Conservation (phyloP, 2,888 invertebrate species). For the Philonicus albiceps region DNA sequence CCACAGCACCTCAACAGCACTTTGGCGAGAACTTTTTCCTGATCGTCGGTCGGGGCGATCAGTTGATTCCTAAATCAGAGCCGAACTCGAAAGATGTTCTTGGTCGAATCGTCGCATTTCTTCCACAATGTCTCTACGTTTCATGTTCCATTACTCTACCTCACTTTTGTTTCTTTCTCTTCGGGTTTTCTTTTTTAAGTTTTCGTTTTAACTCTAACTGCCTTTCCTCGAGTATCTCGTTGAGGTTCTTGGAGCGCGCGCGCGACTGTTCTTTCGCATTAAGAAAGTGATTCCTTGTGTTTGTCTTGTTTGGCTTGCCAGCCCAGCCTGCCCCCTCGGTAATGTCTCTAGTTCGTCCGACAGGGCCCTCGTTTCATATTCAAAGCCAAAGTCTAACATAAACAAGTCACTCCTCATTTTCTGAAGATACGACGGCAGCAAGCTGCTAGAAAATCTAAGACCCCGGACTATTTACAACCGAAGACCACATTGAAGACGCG, state of each 20-base stretch:
- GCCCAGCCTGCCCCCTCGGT: neutral
- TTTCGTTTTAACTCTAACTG: slow-evolving; percentile 29
- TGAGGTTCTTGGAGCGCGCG: slow-evolving; percentile 30
- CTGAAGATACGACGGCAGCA: slow-evolving; percentile 5
- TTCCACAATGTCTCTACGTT: slow-evolving; percentile 3
- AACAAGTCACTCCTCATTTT: slow-evolving; percentile 19
- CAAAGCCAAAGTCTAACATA: slow-evolving; percentile 29
- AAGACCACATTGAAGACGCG: neutral
- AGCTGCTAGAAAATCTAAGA: slow-evolving; percentile 3
- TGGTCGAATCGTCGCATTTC: slow-evolving; percentile 20
- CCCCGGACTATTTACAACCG: slow-evolving; percentile 10
- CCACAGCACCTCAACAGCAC: neutral
- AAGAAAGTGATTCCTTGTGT: slow-evolving; percentile 37
- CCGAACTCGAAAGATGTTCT: neutral
- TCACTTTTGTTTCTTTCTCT: slow-evolving; percentile 21
- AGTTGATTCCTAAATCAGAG: slow-evolving; percentile 29
- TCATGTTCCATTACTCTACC: slow-evolving; percentile 24
- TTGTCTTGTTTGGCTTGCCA: neutral
- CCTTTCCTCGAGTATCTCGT: slow-evolving; percentile 34
- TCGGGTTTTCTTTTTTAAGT: slow-evolving; percentile 2
- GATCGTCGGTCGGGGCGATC: slow-evolving; percentile 6
- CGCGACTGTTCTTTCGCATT: slow-evolving; percentile 38
- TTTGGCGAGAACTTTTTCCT: slow-evolving; percentile 4
- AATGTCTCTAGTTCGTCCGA: slow-evolving; percentile 17
- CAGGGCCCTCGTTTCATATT: slow-evolving; percentile 31